Percentiles rank a stretch among this genome's conserved stretches.
These are phyloP conservation scores for Temnothorax longispinosus DNA, from an alignment of 1,140 invertebrate genomes.

Conservation along the genomic window DNA sequence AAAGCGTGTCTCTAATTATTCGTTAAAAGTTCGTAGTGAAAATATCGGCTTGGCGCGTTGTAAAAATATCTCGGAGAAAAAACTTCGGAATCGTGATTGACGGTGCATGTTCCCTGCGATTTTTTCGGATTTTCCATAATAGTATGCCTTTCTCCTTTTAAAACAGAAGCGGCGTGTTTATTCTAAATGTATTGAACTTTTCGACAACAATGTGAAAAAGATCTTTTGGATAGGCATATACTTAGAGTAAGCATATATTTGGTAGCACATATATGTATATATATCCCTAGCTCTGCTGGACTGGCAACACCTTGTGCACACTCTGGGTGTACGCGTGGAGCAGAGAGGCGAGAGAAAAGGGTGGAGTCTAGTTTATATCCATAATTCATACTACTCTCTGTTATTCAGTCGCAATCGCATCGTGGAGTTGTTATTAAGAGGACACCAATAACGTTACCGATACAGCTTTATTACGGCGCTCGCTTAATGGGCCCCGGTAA, in stretches of 20 bases:
- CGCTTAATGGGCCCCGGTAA: conserved; percentile 75
- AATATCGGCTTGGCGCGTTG: conserved; percentile 42
- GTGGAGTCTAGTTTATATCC: conserved; percentile 62
- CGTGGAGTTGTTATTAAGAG: conserved; percentile 79
- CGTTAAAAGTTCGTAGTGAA: conserved; percentile 23
- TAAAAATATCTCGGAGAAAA: conserved; percentile 42
- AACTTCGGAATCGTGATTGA: conserved; percentile 32
- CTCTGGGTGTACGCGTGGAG: neutral
- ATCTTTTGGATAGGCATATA: neutral
- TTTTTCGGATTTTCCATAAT: conserved; percentile 40
- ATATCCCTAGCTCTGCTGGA: neutral
- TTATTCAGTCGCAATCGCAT: conserved; percentile 76
- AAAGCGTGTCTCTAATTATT: conserved; percentile 46
- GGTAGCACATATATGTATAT: neutral
- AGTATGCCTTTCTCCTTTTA: neutral
- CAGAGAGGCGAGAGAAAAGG: conserved; percentile 28
- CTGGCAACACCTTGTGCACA: neutral
- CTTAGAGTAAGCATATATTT: neutral
- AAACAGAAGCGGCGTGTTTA: conserved; percentile 15
- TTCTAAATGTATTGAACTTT: neutral
- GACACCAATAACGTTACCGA: conserved; percentile 81
- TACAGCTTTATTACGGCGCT: conserved; percentile 79
- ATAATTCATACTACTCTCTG: conserved; percentile 78
- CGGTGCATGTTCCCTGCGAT: conserved; percentile 20
- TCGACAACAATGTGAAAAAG: neutral